These are phyloP conservation scores for Pseudorhiza aurosa DNA, from an alignment of 30 jellyfish, hydroid and myxozoan genomes.

Conservation along the genomic window DNA sequence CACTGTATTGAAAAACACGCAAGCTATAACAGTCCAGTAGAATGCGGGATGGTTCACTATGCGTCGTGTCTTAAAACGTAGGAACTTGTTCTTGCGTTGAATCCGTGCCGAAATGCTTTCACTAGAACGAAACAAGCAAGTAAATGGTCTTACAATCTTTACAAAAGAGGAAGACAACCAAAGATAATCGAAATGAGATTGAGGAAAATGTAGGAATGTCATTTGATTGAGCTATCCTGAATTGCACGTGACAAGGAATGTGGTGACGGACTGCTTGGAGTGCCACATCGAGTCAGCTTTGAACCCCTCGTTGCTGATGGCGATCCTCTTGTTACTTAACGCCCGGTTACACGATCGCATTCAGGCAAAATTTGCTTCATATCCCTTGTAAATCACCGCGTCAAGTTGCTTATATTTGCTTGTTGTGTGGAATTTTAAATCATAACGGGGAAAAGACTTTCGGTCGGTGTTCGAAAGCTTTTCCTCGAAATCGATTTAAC, in stretches of 20 bases:
- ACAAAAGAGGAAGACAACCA: not conserved
- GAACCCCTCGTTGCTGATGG: too few species aligned
- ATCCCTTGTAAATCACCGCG: too few species aligned
- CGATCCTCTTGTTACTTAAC: too few species aligned
- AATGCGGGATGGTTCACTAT: constrained; percentile 83
- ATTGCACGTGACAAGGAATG: not conserved
- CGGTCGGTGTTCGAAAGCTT: too few species aligned
- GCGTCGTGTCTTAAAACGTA: constrained; percentile 60
- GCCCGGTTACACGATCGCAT: too few species aligned
- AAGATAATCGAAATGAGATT: not conserved
- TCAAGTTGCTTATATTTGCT: too few species aligned
- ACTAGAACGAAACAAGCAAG: constrained; percentile 34
- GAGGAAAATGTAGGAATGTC: not conserved
- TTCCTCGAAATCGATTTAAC: too few species aligned
- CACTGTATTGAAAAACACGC: constrained; percentile 85
- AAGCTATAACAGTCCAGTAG: constrained; percentile 84
- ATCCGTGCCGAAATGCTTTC: constrained; percentile 70
- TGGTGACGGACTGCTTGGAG: not conserved
- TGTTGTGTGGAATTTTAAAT: too few species aligned
- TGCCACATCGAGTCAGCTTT: too few species aligned
- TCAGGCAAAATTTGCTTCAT: too few species aligned
- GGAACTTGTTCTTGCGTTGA: constrained; percentile 67
- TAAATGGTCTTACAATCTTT: not conserved
- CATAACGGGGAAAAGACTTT: too few species aligned
- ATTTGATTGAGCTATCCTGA: not conserved